Conservation (phyloP, 2,888 invertebrate genomes). For the Linyphia triangularis region DNA sequence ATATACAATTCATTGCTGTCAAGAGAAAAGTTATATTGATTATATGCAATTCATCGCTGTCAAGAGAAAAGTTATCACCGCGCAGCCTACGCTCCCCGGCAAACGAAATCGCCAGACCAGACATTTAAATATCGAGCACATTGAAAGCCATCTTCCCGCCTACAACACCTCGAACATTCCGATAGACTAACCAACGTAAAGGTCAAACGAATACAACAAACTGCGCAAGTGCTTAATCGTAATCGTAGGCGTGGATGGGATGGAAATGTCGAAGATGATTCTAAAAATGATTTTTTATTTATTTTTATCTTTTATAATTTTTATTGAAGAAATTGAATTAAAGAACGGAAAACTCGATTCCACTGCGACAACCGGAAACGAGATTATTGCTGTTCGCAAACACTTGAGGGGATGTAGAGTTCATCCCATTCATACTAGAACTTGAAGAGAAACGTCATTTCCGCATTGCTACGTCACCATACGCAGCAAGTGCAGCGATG, state of each 20-base stretch:
- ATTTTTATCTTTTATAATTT: too few species aligned
- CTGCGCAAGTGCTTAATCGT: conserved; percentile 61
- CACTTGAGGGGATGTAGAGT: not conserved
- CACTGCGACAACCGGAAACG: conserved; percentile 33
- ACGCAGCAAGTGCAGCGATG: not conserved
- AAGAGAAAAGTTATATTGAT: not conserved
- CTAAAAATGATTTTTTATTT: too few species aligned
- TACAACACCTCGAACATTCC: conserved; percentile 9
- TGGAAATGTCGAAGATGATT: conserved; percentile 5
- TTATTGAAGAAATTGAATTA: conserved; percentile 40
- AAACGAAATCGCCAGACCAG: conserved; percentile 6
- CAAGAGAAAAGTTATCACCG: not conserved
- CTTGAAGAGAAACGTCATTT: conserved; percentile 40
- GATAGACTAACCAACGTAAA: conserved; percentile 46
- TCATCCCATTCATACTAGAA: conserved; percentile 37
- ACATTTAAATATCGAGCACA: conserved; percentile 36
- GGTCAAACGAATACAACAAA: conserved; percentile 65
- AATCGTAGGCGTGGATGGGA: conserved; percentile 50
- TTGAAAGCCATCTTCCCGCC: conserved; percentile 6
- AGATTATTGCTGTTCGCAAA: not conserved
- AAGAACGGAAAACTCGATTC: not conserved
- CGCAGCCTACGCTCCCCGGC: not conserved
- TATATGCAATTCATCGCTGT: too few species aligned
- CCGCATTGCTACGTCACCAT: conserved; percentile 49
- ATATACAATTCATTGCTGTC: too few species aligned